Percentiles rank a stretch among this genome's conserved stretches.
These are phyloP conservation scores for Illadopsis cleaveri DNA, from an alignment of 2,113 vertebrate species.

Conservation along the genomic window DNA sequence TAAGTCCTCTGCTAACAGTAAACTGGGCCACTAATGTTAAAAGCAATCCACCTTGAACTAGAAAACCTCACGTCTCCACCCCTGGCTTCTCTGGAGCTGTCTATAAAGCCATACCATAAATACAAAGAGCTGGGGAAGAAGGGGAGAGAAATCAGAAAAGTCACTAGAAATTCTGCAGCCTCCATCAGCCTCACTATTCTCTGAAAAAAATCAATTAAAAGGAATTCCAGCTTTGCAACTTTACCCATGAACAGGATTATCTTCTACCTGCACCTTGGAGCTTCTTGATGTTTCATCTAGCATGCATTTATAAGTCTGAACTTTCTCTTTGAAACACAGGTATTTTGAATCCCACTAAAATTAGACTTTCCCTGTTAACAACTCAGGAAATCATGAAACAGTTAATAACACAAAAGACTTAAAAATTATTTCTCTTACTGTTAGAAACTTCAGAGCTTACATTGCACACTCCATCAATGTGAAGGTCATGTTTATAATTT, in stretches of 20 bases:
- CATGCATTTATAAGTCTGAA: background rate
- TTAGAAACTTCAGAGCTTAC: background rate
- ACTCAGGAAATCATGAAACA: background rate
- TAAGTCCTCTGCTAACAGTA: background rate
- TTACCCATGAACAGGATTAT: background rate
- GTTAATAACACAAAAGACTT: background rate
- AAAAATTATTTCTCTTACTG: background rate
- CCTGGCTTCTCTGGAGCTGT: background rate
- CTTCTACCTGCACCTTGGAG: background rate
- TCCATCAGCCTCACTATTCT: background rate
- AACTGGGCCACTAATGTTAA: background rate
- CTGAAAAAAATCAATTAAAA: background rate
- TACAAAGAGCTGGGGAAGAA: background rate
- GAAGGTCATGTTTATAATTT: background rate
- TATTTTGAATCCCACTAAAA: background rate
- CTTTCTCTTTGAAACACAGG: background rate
- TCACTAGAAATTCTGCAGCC: background rate
- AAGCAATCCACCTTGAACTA: background rate
- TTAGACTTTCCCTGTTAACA: background rate
- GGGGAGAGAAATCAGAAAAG: background rate
- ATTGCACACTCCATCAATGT: background rate
- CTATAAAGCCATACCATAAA: background rate
- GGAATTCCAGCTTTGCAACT: background rate
- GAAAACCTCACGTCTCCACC: background rate
- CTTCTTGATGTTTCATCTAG: background rate